These are phyloP conservation scores for Dendrocopos noguchii DNA, from an alignment of 2,113 vertebrate species.

Conservation along the genomic window DNA sequence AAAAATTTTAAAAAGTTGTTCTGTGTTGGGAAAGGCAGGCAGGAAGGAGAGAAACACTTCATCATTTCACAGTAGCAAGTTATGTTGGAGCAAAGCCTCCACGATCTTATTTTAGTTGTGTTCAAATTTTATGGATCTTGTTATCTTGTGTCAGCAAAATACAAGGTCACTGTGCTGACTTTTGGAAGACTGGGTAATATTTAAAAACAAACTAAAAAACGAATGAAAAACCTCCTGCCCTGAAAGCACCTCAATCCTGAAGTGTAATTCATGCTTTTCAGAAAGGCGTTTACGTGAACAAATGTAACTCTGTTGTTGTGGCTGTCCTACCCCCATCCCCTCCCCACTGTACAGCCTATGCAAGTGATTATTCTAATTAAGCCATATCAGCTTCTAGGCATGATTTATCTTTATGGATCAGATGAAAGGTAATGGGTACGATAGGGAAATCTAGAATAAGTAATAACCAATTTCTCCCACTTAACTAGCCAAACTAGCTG, in stretches of 20 bases:
- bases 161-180: neutral
- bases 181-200: neutral
- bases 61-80: neutral
- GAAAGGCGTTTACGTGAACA: neutral
- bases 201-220: neutral
- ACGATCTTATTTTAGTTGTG: neutral
- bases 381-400: neutral
- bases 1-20: neutral
- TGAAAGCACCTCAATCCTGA: neutral
- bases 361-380: neutral
- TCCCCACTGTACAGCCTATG: neutral
- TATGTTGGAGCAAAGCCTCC: neutral
- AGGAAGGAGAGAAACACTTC: neutral
- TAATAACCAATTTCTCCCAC: neutral
- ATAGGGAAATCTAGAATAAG: neutral
- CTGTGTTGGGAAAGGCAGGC: neutral
- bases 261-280: neutral
- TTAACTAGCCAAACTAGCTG: constrained; percentile 30
- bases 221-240: neutral
- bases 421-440: neutral
- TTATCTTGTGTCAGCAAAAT: neutral
- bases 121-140: neutral
- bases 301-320: neutral
- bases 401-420: neutral
- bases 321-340: neutral